phyloP scores from a whole-genome alignment of 2,797 vertebrate species.

The Erethizon dorsatum region DNA sequence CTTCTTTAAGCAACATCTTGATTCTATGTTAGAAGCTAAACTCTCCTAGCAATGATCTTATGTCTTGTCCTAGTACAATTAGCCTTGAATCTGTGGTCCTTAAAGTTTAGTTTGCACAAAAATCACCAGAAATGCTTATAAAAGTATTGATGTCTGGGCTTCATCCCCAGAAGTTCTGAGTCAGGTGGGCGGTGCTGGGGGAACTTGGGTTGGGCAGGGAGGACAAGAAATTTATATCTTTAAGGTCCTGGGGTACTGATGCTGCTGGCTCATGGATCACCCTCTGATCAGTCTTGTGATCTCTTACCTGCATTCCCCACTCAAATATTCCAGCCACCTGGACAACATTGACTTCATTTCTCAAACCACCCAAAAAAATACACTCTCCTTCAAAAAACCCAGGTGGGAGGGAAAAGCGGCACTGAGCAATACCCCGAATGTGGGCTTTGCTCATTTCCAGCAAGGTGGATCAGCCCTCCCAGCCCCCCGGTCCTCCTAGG shows the following conservation, averaged over 20 bases:
- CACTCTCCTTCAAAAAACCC: neutral
- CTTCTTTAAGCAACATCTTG: neutral
- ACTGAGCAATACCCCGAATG: neutral
- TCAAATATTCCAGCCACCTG: neutral
- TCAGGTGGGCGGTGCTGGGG: neutral
- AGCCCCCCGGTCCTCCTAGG: neutral
- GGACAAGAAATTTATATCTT: neutral
- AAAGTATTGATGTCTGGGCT: neutral
- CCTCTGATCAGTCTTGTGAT: neutral
- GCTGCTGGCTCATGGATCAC: neutral
- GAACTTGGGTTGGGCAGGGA: too few species aligned
- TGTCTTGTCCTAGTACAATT: neutral
- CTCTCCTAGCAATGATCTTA: neutral
- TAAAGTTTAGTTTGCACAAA: neutral
- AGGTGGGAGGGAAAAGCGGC: neutral
- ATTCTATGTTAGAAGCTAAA: neutral
- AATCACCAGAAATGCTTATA: neutral
- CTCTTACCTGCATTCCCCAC: neutral
- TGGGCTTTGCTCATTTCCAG: neutral
- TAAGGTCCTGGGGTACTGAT: neutral
- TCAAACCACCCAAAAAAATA: conserved; percentile 15
- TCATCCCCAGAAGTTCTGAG: neutral
- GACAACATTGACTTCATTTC: neutral
- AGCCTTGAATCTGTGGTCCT: neutral
- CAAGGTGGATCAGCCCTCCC: neutral